Conservation (phyloP, 2,797 vertebrate genomes). For the Phrynocephalus guinanensis region DNA sequence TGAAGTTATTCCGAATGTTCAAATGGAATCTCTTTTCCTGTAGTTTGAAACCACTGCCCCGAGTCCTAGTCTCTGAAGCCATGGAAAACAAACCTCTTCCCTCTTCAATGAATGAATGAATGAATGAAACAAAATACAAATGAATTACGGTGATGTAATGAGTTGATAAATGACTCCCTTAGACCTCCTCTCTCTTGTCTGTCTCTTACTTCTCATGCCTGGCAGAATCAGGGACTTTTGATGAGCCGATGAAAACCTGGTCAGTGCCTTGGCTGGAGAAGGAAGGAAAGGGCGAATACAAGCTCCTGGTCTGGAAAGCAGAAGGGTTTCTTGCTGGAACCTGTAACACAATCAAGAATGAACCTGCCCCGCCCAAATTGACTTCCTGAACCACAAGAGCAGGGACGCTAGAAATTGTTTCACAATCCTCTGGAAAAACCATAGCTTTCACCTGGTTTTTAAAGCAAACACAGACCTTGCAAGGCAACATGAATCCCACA, state of each 20-base stretch:
- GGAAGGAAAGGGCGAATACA: constrained; percentile 78
- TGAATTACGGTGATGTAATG: background rate
- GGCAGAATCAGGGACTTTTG: constrained; percentile 48
- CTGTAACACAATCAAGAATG: constrained; percentile 58
- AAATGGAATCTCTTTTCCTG: no score
- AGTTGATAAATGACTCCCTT: background rate
- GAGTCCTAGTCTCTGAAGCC: no score
- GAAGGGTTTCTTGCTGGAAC: constrained; percentile 62
- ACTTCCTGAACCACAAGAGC: background rate
- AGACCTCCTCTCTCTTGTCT: no score
- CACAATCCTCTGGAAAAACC: background rate
- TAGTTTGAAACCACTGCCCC: no score
- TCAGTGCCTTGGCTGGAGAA: constrained; percentile 78
- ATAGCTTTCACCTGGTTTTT: background rate
- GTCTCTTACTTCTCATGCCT: constrained; percentile 58
- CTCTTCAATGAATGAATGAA: background rate
- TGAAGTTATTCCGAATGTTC: no score
- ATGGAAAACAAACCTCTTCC: no score
- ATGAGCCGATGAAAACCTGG: constrained; percentile 73
- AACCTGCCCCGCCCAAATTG: background rate
- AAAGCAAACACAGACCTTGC: no score
- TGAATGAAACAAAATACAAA: background rate
- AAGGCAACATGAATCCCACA: background rate
- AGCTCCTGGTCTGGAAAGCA: constrained; percentile 72
- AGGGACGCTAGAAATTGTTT: background rate